Evolutionary conservation across 23 tunicate species (phyloP).

Genomic region (Ciona savignyi): DNA sequence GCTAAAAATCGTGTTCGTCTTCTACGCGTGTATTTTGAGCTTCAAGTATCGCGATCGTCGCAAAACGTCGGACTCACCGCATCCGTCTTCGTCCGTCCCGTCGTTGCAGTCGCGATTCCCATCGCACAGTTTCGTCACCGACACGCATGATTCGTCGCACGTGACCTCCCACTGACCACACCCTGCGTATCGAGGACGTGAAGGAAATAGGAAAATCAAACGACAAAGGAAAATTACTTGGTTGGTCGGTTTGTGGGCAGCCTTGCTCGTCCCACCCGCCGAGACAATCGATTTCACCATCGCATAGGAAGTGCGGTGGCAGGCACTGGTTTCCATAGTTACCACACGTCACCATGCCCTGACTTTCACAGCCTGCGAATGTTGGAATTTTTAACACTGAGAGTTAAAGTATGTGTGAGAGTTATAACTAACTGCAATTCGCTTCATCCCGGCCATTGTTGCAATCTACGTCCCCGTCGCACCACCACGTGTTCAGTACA

Average conservation of each 20-base stretch:
- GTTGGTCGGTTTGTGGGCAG: slow-evolving; percentile 12
- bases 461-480: slow-evolving; percentile 86
- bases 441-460: slow-evolving; percentile 49
- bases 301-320: slow-evolving; percentile 26
- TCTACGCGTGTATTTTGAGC: too few relatives aligned
- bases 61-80: too few relatives aligned
- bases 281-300: slow-evolving; percentile 50
- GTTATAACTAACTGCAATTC: slow-evolving; percentile 60
- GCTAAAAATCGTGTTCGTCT: too few relatives aligned
- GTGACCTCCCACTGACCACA: slow-evolving; percentile 36
- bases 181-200: slow-evolving; percentile 11
- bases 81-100: slow-evolving; percentile 40
- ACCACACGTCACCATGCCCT: slow-evolving; percentile 30
- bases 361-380: slow-evolving; percentile 48
- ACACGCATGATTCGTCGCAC: slow-evolving; percentile 39
- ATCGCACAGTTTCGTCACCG: slow-evolving; percentile 64
- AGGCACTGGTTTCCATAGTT: slow-evolving; percentile 25
- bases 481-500: slow-evolving; percentile 60
- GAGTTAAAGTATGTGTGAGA: too few relatives aligned
- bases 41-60: too few relatives aligned
- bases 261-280: slow-evolving; percentile 39
- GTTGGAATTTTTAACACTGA: too few relatives aligned
- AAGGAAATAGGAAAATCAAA: too few relatives aligned
- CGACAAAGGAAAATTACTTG: too few relatives aligned
- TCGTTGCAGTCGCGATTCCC: slow-evolving; percentile 36